Conservation (phyloP, 2,113 vertebrate genomes). For the Columba livia region DNA sequence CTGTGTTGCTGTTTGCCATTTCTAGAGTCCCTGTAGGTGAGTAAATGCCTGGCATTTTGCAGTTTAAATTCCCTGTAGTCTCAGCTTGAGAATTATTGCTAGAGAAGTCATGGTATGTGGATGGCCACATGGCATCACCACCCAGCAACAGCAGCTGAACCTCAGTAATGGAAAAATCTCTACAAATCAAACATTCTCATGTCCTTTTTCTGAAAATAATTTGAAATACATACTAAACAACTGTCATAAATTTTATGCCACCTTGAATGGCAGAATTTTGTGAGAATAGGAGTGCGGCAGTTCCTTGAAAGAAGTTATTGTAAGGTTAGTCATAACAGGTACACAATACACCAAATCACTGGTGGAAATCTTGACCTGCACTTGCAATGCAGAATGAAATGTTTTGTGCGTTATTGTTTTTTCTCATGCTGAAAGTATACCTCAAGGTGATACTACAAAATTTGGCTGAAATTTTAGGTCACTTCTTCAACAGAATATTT, state of each 20-base stretch:
- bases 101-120: neutral
- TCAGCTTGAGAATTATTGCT: neutral
- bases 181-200: neutral
- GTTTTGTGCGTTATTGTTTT: neutral
- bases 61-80: neutral
- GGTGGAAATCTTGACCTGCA: neutral
- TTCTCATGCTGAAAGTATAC: neutral
- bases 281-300: neutral
- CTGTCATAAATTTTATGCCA: neutral
- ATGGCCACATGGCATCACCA: neutral
- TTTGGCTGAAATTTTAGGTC: neutral
- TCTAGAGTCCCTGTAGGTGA: conserved; percentile 92
- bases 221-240: neutral
- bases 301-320: neutral
- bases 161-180: neutral
- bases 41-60: conserved; percentile 46
- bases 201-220: neutral
- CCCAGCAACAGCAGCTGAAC: neutral
- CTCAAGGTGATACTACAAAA: neutral
- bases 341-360: neutral
- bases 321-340: neutral
- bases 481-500: neutral
- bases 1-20: conserved; percentile 84
- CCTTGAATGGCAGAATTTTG: neutral
- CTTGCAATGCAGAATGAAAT: neutral